Evolutionary conservation across 2,888 invertebrate genomes (phyloP).

Genomic region (Drosophila recens): DNA sequence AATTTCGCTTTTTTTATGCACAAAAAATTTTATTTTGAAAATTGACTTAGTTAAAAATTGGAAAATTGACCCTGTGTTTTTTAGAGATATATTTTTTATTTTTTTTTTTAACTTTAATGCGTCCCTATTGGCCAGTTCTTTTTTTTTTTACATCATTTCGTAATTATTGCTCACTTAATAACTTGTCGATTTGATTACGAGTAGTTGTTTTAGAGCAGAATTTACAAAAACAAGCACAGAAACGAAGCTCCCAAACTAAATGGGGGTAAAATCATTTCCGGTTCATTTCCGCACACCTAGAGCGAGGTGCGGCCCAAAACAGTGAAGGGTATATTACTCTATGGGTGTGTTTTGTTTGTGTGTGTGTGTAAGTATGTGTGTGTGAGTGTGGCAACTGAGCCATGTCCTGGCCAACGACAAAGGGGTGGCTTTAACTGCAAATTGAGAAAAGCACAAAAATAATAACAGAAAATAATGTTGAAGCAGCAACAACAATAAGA

Average conservation of each 20-base stretch:
- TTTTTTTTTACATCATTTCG: too few species aligned
- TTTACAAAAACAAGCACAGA: not conserved
- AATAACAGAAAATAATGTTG: slow-evolving; percentile 37
- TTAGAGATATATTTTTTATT: too few species aligned
- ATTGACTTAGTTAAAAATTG: too few species aligned
- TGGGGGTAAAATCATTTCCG: slow-evolving; percentile 73
- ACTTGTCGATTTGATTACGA: slow-evolving; percentile 16
- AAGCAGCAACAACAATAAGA: slow-evolving; percentile 23
- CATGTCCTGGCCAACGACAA: slow-evolving; percentile 55
- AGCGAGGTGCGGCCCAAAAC: slow-evolving; percentile 46
- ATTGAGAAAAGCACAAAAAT: slow-evolving; percentile 36
- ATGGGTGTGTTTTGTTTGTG: not conserved
- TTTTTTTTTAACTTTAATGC: too few species aligned
- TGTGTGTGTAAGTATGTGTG: not conserved
- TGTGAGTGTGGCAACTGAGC: slow-evolving; percentile 50
- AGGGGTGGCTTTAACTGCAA: slow-evolving; percentile 63
- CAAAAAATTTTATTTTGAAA: too few species aligned
- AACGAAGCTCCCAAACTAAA: slow-evolving; percentile 38
- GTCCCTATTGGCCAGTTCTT: too few species aligned
- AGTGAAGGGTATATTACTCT: not conserved
- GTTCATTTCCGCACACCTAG: slow-evolving; percentile 64
- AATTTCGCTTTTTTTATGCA: too few species aligned
- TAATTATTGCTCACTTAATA: slow-evolving; percentile 9
- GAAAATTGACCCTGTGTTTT: too few species aligned
- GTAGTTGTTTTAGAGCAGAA: not conserved